Percentiles rank a stretch among this genome's conserved stretches.
Conservation (phyloP, 1,140 invertebrate genomes). For the Papilio polyxenes region DNA sequence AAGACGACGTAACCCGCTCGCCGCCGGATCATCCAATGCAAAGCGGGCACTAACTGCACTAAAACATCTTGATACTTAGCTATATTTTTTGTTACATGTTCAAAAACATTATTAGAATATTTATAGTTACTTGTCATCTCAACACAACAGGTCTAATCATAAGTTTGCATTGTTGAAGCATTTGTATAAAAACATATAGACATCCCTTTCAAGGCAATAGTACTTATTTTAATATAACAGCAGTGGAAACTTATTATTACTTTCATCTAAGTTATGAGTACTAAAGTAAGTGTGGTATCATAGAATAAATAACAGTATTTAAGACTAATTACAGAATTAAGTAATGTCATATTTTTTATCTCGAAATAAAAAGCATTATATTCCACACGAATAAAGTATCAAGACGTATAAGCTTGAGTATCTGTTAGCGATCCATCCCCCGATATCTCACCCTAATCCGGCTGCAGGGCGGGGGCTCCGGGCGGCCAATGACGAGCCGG, state of each 20-base stretch:
- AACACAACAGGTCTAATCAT: too few relatives aligned
- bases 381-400: constrained; percentile 47
- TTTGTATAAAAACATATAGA: too few relatives aligned
- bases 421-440: constrained; percentile 41
- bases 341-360: neutral
- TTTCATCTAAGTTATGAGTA: too few relatives aligned
- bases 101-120: neutral
- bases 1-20: constrained; percentile 46
- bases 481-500: constrained; percentile 52
- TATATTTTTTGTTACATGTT: neutral
- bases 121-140: too few relatives aligned
- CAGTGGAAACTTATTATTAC: too few relatives aligned
- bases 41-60: constrained; percentile 39
- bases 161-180: too few relatives aligned
- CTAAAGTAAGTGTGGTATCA: too few relatives aligned
- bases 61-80: constrained; percentile 45
- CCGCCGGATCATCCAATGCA: constrained; percentile 46
- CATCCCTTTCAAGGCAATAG: too few relatives aligned
- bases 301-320: too few relatives aligned
- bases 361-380: neutral
- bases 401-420: constrained; percentile 46
- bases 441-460: constrained; percentile 62
- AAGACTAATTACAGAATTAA: too few relatives aligned
- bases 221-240: too few relatives aligned
- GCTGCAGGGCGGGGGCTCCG: constrained; percentile 49